Conservation (phyloP, 1,140 invertebrate genomes). For the Copidosoma floridanum region DNA sequence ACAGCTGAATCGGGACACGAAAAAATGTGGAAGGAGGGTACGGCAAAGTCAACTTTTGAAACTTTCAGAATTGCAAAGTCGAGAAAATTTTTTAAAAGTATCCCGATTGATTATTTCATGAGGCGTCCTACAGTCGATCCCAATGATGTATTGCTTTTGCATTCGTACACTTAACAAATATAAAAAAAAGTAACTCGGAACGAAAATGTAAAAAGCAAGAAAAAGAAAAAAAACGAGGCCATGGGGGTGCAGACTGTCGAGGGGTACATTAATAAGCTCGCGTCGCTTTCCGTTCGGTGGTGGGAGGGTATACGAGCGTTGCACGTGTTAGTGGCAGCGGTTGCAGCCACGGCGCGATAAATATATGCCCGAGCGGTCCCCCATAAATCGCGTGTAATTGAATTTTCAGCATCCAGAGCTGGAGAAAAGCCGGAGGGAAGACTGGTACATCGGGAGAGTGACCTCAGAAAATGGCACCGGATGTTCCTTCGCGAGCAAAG, state of each 20-base stretch:
- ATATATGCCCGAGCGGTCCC: constrained; percentile 39
- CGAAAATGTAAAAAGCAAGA: background rate
- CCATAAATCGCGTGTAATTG: constrained; percentile 48
- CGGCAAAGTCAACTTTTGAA: too few relatives aligned
- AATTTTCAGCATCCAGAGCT: constrained; percentile 37
- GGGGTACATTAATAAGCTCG: constrained; percentile 23
- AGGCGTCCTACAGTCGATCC: too few relatives aligned
- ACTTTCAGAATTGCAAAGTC: too few relatives aligned
- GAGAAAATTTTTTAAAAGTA: too few relatives aligned
- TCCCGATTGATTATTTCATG: too few relatives aligned
- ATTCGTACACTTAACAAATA: too few relatives aligned
- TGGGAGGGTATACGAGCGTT: background rate
- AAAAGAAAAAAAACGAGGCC: background rate
- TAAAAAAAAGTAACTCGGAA: background rate
- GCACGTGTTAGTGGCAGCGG: too few relatives aligned
- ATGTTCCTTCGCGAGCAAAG: constrained; percentile 43
- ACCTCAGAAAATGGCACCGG: constrained; percentile 42
- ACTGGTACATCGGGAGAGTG: constrained; percentile 1
- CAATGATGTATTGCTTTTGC: too few relatives aligned
- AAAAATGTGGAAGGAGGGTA: too few relatives aligned
- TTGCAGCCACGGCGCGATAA: constrained; percentile 33
- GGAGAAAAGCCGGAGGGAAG: too few relatives aligned
- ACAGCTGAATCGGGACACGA: too few relatives aligned
- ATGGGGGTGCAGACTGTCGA: too few relatives aligned
- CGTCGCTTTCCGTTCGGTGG: background rate